Base-by-base conservation (phyloP, 2,888 invertebrate genomes). In the Cerastoderma edule region DNA sequence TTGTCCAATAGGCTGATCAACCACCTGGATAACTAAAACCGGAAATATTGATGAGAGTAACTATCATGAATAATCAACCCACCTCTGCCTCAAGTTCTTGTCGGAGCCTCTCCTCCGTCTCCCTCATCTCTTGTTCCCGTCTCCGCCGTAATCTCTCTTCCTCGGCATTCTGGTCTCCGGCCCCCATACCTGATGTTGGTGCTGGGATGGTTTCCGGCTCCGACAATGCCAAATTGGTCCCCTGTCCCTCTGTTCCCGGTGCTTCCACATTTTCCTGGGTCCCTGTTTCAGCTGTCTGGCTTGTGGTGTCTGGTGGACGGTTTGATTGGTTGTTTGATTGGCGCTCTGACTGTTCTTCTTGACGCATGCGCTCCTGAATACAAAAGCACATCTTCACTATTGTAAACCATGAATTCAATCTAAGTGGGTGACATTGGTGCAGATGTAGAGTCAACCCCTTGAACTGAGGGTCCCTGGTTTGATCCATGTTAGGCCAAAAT, bases 121-220 rank as follows among this genome's bases (percentile, higher is more conserved):
- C 78, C 48, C 74, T 66, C 77, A 83, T 74, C 54, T 85, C 87
- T 27, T 72, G 65, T 46, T 69, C 64, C 48, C 75, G 81, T 32
- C 85, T 39, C 30, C 73, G 66, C 30, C 72, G 64, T 27, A 83
- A 60, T 27, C 81, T 72, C 28, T 75, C 74, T 71, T 75, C 63
- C 6, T 39, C 33, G 24, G n/a, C 22, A 16, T 60, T 72, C 83
- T n/a, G 44, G 28, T 32, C 33, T 39, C 46, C 60, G 39, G 24
- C n/a, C 28, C 35, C 19, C 30, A 27, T 39, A 35, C 24, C 60
- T n/a, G 60, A n/a, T 30, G 66, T 19, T 28, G 24, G 10, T n/a
- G 35, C 13, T 6, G 64, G 16, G 39, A 39, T 44, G 39, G 8
- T 35, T 35, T 32, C 8, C 53, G 10, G 6, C 24, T 39, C 24